Evolutionary conservation across 2,888 invertebrate genomes (phyloP), one percentile per base, ranked within the genome.

Genomic region (Pedicia rivosa): DNA sequence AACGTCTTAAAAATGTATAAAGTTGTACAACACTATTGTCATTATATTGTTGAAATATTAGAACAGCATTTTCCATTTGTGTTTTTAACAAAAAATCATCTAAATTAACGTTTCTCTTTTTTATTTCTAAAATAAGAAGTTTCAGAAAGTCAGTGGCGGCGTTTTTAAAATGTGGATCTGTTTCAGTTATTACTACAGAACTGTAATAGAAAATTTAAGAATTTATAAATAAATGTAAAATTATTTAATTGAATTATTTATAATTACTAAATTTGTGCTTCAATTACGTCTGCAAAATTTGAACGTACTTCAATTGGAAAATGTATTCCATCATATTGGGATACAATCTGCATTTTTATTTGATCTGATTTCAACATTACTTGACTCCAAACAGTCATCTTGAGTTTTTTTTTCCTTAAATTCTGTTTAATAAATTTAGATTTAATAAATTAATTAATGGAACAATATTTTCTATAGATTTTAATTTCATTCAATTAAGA

Each of bases 241-340:
- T 50, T 26, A 17, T 13, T 26, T 33, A 7, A 22, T 22, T 27
- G 9, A 10, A 8, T 5, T 9, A 9, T 17, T 28, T 26, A 44
- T 45, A 66, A 75, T 70, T 63, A 88, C 92, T 87, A 86, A 57
- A 87, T 78, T 52, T 84, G 75, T 43, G 80, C 82, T 57, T 95
- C 94, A 43, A 95, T 83, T 86, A 90, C 94, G 47, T 75, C 69
- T 2, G 92, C 86, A 44, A 92, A 67, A 51, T 82, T 84, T 52
- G 88, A 86, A 9, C 94, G 72, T n/a, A 94, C 87, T 64, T 94
- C 94, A 13, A 91, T 82, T 0, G 94, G 90, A 55, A 92, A 92
- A n/a, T n/a, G n/a, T 52, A 83, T 79, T 42, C 86, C 83, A 10
- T 81, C 82, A 55, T 94, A 94, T 39, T 84, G 76, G 3, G 74